A percentile compares a stretch with the other conserved stretches of the same genome.
These are phyloP conservation scores for Acronicta psi DNA, from an alignment of 2,888 invertebrate genomes.

Conservation along the genomic window DNA sequence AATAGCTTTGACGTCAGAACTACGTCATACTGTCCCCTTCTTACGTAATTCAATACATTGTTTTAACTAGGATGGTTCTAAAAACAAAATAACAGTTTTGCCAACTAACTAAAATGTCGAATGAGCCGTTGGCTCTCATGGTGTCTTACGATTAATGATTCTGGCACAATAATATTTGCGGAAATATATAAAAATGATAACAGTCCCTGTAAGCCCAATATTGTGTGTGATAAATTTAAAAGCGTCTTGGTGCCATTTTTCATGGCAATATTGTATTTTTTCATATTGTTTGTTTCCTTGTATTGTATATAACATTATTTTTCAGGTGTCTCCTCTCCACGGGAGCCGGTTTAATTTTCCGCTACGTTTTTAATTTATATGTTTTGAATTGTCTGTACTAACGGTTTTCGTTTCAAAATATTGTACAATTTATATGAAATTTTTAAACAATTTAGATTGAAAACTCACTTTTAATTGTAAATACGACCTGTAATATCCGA, in stretches of 20 bases:
- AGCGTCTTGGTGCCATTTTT: slow-evolving; percentile 61
- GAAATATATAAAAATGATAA: slow-evolving; percentile 50
- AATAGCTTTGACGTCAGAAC: slow-evolving; percentile 17
- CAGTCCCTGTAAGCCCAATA: slow-evolving; percentile 47
- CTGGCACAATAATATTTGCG: slow-evolving; percentile 34
- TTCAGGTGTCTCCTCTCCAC: slow-evolving; percentile 61
- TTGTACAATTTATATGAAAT: neutral
- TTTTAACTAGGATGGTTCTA: slow-evolving; percentile 8
- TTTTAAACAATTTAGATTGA: slow-evolving; percentile 18
- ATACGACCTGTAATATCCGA: slow-evolving; percentile 28
- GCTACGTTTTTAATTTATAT: slow-evolving; percentile 73
- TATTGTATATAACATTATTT: slow-evolving; percentile 70
- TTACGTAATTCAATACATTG: slow-evolving; percentile 19
- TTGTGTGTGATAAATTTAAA: slow-evolving; percentile 63
- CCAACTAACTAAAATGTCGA: too few species aligned
- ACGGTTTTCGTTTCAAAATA: slow-evolving; percentile 17
- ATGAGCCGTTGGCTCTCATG: too few species aligned
- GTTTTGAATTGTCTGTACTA: slow-evolving; percentile 55
- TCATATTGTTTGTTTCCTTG: slow-evolving; percentile 65
- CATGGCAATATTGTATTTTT: slow-evolving; percentile 67
- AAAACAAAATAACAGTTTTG: neutral
- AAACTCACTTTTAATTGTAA: slow-evolving; percentile 15
- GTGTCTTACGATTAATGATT: slow-evolving; percentile 35
- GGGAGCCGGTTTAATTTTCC: slow-evolving; percentile 78
- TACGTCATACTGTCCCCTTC: slow-evolving; percentile 4